phyloP scores from a whole-genome alignment of 2,797 vertebrate genomes.

The Sphenodon punctatus region DNA sequence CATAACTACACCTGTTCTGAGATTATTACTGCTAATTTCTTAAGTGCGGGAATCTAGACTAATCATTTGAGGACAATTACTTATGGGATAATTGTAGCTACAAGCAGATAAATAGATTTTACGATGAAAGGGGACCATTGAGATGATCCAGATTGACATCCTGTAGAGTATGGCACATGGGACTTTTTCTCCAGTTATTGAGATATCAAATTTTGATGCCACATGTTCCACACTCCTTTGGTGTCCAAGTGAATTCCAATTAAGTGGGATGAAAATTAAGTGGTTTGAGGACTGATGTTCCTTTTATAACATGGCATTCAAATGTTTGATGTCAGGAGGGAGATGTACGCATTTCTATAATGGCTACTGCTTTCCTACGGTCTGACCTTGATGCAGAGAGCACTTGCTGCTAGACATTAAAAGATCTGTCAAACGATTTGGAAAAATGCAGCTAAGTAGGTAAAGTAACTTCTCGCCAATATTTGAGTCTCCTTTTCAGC shows the following conservation, averaged over 20 bases:
- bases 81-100: neutral
- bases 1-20: neutral
- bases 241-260: neutral
- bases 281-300: fast-evolving
- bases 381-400: neutral
- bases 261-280: neutral
- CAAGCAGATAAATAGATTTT: too few relatives aligned
- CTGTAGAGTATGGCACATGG: too few relatives aligned
- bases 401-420: neutral
- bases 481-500: constrained; percentile 5
- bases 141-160: too few relatives aligned
- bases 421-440: too few relatives aligned
- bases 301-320: fast-evolving
- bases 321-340: fast-evolving
- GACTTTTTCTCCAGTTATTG: too few relatives aligned
- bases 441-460: neutral
- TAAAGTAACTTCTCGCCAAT: neutral
- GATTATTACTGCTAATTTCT: neutral
- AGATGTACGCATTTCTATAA: fast-evolving
- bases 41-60: neutral
- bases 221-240: too few relatives aligned
- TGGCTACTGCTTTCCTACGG: neutral
- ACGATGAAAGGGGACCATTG: too few relatives aligned
- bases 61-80: neutral
- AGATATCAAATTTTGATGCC: too few relatives aligned